These are phyloP conservation scores for Apistogramma diplotaenia DNA, from an alignment of 2,113 vertebrate species.

Conservation along the genomic window DNA sequence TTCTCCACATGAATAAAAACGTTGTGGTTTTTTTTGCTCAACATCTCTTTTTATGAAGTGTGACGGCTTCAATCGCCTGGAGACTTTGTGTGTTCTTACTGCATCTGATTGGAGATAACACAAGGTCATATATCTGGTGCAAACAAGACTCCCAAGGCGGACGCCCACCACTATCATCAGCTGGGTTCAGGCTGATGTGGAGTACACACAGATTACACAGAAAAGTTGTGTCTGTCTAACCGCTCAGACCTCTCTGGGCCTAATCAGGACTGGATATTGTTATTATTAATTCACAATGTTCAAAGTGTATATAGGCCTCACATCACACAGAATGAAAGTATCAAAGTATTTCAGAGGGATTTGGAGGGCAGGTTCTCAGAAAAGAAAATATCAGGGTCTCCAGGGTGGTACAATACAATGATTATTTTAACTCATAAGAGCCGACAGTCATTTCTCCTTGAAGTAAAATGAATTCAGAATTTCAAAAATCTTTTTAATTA, in stretches of 20 bases:
- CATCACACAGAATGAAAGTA: background rate
- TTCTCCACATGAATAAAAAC: conserved; percentile 2
- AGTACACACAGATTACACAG: background rate
- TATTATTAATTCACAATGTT: background rate
- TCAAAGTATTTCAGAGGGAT: background rate
- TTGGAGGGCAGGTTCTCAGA: background rate
- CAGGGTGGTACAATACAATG: background rate
- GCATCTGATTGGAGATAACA: conserved; percentile 45
- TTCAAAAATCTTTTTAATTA: too few species aligned
- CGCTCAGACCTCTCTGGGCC: conserved; percentile 4
- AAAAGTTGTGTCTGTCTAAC: conserved; percentile 27
- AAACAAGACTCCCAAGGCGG: conserved; percentile 40
- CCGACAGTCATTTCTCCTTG: too few species aligned
- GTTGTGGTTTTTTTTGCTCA: conserved; percentile 16
- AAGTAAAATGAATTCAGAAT: too few species aligned
- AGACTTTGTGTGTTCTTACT: conserved; percentile 45
- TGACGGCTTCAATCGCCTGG: conserved; percentile 50
- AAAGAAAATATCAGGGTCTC: background rate
- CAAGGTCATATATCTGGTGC: conserved; percentile 40
- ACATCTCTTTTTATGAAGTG: conserved; percentile 39
- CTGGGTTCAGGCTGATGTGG: conserved; percentile 25
- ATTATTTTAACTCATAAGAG: background rate
- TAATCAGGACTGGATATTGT: background rate
- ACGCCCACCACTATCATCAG: conserved; percentile 50
- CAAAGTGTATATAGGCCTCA: background rate